Conservation (phyloP, 2,888 invertebrate genomes). For the Ectemnius lituratus region DNA sequence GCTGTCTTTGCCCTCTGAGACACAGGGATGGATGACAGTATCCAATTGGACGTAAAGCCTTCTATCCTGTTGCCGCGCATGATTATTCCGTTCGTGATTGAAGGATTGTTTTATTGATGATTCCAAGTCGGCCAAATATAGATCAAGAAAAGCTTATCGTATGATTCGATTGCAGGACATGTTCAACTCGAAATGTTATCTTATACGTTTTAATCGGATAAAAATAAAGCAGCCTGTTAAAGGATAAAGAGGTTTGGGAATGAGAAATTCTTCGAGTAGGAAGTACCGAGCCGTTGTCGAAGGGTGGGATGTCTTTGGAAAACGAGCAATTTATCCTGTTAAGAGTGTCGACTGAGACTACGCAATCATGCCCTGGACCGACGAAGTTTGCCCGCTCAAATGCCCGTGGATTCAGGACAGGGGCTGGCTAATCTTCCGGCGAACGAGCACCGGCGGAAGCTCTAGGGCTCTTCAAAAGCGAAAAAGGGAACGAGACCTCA, state of each 20-base stretch:
- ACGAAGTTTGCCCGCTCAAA: conserved; percentile 63
- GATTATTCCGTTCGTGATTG: too few relatives aligned
- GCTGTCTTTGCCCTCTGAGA: neutral
- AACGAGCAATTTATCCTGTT: conserved; percentile 62
- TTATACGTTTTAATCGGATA: too few relatives aligned
- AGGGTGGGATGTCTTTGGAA: conserved; percentile 14
- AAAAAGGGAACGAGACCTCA: conserved; percentile 24
- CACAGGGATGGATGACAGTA: neutral
- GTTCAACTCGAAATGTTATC: too few relatives aligned
- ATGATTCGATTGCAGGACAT: too few relatives aligned
- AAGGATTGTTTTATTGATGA: neutral
- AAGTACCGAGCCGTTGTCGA: neutral
- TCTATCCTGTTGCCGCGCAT: too few relatives aligned
- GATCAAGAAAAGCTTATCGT: too few relatives aligned
- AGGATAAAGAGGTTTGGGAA: neutral
- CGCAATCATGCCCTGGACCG: conserved; percentile 59
- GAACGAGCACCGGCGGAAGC: conserved; percentile 57
- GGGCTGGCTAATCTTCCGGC: conserved; percentile 64
- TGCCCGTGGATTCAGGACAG: conserved; percentile 57
- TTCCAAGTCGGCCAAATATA: too few relatives aligned
- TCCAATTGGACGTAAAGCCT: neutral
- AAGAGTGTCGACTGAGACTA: conserved; percentile 54
- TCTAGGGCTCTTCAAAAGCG: conserved; percentile 31
- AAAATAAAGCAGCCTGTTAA: neutral
- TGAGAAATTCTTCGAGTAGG: neutral